Evolutionary conservation across 2,113 vertebrate species (phyloP).

Genomic region (Pelobates fuscus): DNA sequence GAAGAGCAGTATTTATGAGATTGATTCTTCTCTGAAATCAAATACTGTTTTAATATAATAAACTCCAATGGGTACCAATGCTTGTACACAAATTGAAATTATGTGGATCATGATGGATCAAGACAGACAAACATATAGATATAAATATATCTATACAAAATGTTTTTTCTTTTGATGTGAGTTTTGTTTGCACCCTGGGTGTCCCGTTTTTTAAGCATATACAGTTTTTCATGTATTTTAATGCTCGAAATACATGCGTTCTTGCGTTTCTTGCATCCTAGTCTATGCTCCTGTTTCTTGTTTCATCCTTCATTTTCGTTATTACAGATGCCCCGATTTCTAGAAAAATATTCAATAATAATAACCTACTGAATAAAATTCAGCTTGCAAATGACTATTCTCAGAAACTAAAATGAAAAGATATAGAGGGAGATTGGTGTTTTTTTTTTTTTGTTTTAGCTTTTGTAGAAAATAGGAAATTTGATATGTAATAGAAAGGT

Average conservation of each 20-base stretch:
- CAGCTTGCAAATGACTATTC: slow-evolving; percentile 6
- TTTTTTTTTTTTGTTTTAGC: background rate
- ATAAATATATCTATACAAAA: too few species aligned
- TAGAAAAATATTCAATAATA: background rate
- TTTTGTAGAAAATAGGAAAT: background rate
- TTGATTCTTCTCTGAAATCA: too few species aligned
- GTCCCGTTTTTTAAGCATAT: background rate
- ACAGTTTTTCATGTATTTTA: background rate
- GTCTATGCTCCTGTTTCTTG: background rate
- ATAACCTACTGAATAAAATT: slow-evolving; percentile 3
- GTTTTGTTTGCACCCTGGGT: too few species aligned
- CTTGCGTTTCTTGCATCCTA: background rate
- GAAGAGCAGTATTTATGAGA: too few species aligned
- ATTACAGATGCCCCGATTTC: slow-evolving; percentile 7
- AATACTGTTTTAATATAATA: too few species aligned
- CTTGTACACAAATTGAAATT: too few species aligned
- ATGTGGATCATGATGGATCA: too few species aligned
- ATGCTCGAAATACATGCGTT: background rate
- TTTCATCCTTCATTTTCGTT: background rate
- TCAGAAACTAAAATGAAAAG: background rate
- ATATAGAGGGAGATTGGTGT: background rate
- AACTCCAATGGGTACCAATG: too few species aligned
- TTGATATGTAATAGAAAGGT: background rate
- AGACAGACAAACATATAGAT: too few species aligned
- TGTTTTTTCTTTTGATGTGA: too few species aligned